Base-by-base conservation (phyloP, 2,113 vertebrate genomes). In the Suricata suricatta region DNA sequence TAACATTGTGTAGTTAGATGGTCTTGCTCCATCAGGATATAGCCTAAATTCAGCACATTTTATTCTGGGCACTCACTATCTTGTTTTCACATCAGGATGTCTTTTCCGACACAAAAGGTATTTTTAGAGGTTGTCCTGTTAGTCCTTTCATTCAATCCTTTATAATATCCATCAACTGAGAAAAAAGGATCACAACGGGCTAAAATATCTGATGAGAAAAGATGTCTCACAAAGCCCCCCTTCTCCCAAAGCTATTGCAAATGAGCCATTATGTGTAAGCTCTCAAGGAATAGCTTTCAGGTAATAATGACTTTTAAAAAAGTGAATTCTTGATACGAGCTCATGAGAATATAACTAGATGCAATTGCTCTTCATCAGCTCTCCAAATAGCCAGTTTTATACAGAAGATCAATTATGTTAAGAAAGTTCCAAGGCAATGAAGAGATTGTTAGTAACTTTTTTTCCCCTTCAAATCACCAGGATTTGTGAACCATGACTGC, bases 181-280 rank as follows among this genome's bases (percentile, higher is more conserved):
- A 29, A 35, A 14, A 60, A 66, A 52, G 54, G 13, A 52, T 10
- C n/a, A 95, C 3, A 80, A 47, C 64, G 19, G 25, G 76, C 63
- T 66, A 71, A 94, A 96, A 68, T 89, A 79, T n/a, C 38, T 80
- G 27, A 81, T 95, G 27, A 82, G 76, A 85, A 96, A 95, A 90
- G 21, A 52, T 17, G 17, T 96, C 63, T 95, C 68, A 76, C 86
- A 19, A 85, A 95, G 1, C 1, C 0, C 50, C 2, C 10, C 10
- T 91, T 97, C 54, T 64, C 69, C 74, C 2, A 14, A 82, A 80
- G n/a, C 84, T 90, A 60, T 82, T 85, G n/a, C 66, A 91, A 88
- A 77, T 85, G 93, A 97, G 35, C 12, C 66, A 91, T 93, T 96
- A 79, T 50, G 38, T 86, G 25, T 23, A 86, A 86, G 21, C n/a